phyloP scores from a whole-genome alignment of 2,113 vertebrate genomes.

The Dromiciops gliroides region DNA sequence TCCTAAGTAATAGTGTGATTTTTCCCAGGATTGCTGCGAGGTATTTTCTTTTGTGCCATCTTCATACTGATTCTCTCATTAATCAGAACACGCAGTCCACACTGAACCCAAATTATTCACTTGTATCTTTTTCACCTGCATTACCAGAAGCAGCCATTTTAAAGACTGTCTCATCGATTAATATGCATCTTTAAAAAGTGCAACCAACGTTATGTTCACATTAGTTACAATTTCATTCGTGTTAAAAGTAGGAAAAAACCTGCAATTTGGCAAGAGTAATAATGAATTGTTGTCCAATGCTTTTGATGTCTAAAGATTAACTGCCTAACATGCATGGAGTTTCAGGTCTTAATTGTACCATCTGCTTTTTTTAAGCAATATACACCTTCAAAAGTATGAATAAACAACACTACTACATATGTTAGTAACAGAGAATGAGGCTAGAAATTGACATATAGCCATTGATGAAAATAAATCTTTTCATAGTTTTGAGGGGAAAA shows the following conservation, averaged over 20 bases:
- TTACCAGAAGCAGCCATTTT: slow-evolving; percentile 51
- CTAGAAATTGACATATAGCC: background rate
- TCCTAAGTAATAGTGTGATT: background rate
- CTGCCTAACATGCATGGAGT: background rate
- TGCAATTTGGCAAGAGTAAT: background rate
- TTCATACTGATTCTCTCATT: slow-evolving; percentile 46
- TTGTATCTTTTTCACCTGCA: slow-evolving; percentile 47
- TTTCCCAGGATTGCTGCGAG: slow-evolving; percentile 29
- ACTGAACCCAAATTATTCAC: slow-evolving; percentile 12
- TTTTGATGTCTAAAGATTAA: slow-evolving; percentile 7
- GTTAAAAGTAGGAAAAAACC: slow-evolving; percentile 2
- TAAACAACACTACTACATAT: background rate
- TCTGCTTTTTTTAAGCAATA: slow-evolving; percentile 16
- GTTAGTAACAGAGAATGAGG: background rate
- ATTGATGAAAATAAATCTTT: background rate
- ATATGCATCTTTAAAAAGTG: slow-evolving; percentile 48
- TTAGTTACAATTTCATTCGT: background rate
- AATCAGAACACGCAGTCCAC: slow-evolving; percentile 26
- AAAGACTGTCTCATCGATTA: slow-evolving; percentile 33
- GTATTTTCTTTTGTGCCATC: slow-evolving; percentile 36
- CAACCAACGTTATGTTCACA: slow-evolving; percentile 11
- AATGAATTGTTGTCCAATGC: background rate
- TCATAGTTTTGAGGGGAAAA: background rate
- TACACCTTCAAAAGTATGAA: background rate
- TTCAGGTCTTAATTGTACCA: background rate